Evolutionary conservation across 2,113 vertebrate species (phyloP), one percentile per base, ranked within the genome.

Genomic region (Coptodon bakossiorum): DNA sequence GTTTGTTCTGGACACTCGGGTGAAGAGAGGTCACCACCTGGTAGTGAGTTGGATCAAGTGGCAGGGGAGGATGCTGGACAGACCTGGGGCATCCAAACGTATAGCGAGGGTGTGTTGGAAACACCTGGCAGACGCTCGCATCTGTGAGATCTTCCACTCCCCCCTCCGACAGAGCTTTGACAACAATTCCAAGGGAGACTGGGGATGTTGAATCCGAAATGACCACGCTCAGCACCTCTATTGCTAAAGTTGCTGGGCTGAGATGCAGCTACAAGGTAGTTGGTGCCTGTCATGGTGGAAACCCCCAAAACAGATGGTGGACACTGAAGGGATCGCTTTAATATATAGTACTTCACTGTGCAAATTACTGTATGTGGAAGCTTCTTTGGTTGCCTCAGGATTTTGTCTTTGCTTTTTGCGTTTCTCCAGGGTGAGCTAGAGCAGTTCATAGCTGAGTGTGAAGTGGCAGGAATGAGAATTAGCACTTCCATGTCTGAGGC

Each of bases 151-250:
- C 59, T 63, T 63, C 31, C 31, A 36, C 0, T 7, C 9, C 17
- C 31, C 17, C 1, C 0, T 7, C 31, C 0, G 6, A 36, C 31
- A 63, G 59, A 63, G 59, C 17, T 61, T 63, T 36, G 31, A 36
- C 31, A 36, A 1, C 59, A 36, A 63, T 63, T 63, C 59, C 31
- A 36, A 36, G 3, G 17, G 59, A 63, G 31, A 63, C 17, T 63
- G 59, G 4, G 31, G 59, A 36, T 34, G 31, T 63, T 63, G 59
- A 63, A 36, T 63, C 59, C 0, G 0, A 0, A 63, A 36, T n/a
- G 17, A n/a, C 31, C 31, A 63, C 0, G 6, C 36, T 36, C 59
- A n/a, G 59, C 17, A 36, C 59, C 59, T 36, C 59, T 19, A 36
- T 1, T 63, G 59, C 16, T 63, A 19, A 63, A 63, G 59, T 4